A percentile compares a stretch with the other conserved stretches of the same genome.
Conservation (phyloP, 2,113 vertebrate genomes). For the Nothoprocta pentlandii region DNA sequence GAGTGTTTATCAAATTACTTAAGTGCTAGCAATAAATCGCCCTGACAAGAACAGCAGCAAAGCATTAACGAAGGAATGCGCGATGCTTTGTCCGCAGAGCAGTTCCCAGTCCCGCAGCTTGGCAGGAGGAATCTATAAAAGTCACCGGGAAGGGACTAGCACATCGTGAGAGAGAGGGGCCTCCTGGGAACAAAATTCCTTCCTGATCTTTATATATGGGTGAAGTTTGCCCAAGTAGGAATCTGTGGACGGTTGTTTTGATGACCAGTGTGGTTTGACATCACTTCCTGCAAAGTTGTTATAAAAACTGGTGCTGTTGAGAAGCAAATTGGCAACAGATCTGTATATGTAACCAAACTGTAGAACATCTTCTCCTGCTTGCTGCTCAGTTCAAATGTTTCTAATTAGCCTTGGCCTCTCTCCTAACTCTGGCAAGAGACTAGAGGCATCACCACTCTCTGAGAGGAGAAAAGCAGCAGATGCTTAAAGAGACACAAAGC, state of each 20-base stretch:
- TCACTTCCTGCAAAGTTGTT: slow-evolving; percentile 20
- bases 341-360: background rate
- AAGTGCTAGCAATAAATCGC: slow-evolving; percentile 46
- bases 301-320: background rate
- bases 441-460: background rate
- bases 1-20: slow-evolving; percentile 57
- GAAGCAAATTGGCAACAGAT: slow-evolving; percentile 35
- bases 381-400: background rate
- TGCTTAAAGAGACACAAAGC: slow-evolving; percentile 8
- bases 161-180: background rate
- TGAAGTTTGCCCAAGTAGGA: background rate
- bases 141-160: background rate
- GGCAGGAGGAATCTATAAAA: slow-evolving; percentile 9
- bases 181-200: background rate
- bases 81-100: background rate
- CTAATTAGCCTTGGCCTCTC: background rate
- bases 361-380: background rate
- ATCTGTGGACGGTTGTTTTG: background rate
- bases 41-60: slow-evolving; percentile 33
- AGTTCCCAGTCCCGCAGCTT: background rate
- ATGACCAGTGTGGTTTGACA: slow-evolving; percentile 16
- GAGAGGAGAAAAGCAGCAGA: slow-evolving; percentile 35
- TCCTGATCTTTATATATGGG: background rate
- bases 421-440: background rate
- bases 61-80: background rate